Conservation (phyloP, 2,113 vertebrate genomes). For the Apaloderma vittatum region DNA sequence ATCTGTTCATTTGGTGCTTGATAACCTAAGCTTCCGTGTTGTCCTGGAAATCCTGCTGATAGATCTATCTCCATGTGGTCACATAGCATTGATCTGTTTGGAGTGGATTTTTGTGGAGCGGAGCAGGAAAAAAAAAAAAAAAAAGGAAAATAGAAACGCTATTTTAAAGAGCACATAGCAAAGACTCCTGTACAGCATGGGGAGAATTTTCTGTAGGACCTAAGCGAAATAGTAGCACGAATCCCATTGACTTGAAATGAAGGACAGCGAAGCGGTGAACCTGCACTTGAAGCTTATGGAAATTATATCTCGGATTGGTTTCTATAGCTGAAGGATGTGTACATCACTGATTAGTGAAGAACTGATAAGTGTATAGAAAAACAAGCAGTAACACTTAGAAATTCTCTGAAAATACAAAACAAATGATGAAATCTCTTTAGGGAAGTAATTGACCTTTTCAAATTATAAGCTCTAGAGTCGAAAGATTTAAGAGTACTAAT, state of each 20-base stretch:
- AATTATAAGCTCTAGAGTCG: conserved; percentile 6
- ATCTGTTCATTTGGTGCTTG: conserved; percentile 74
- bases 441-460: conserved; percentile 58
- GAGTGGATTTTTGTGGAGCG: conserved; percentile 51
- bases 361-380: conserved; percentile 34
- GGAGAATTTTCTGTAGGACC: background rate
- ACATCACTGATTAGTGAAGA: conserved; percentile 52
- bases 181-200: background rate
- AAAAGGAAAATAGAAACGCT: conserved; percentile 16
- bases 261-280: background rate
- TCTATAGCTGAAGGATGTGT: conserved; percentile 14
- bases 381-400: background rate
- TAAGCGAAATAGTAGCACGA: background rate
- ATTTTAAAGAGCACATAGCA: conserved; percentile 33
- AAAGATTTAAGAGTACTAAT: conserved; percentile 33
- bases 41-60: conserved; percentile 67
- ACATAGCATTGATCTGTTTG: conserved; percentile 63
- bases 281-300: background rate
- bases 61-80: conserved; percentile 56
- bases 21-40: conserved; percentile 63
- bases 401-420: conserved; percentile 34
- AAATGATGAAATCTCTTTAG: conserved; percentile 28
- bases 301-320: background rate
- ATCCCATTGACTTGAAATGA: background rate
- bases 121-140: background rate